Base-by-base conservation (phyloP, 2,797 vertebrate species). In the Lepidocolaptes lacrymiger region DNA sequence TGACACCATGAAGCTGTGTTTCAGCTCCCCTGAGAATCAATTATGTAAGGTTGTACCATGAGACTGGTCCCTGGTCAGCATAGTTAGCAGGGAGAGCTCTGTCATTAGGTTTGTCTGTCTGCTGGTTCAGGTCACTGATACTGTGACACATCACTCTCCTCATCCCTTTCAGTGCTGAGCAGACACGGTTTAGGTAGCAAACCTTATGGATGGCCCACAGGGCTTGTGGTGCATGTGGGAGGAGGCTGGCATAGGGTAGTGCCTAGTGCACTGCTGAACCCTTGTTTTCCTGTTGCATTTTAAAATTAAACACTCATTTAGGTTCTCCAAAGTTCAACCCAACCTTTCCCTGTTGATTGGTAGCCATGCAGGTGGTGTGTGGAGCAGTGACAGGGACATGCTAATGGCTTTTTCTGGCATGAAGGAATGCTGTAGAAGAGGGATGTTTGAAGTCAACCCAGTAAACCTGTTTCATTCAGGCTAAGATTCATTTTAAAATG, bases 191-290 rank as follows among this genome's bases (percentile, higher is more conserved):
- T 12, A 2, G 32, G 34, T 61, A 5, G 24, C 28, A 22, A 32
- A 22, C 17, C 14, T 27, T 61, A 2, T 0, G 14, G n/a, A 1
- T 14, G 26, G 26, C 52, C 64, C 64, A 0, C 36, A 14, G 55
- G 78, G 58, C 55, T 66, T 7, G 12, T 12, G 74, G 49, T 43
- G 43, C 17, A 3, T 18, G 2, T 21, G 54, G n/a, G 46, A 81
- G 39, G 71, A 3, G n/a, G 27, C 44, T 87, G 81, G 52, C 77
- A 43, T 24, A 27, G 78, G 14, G 26, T 28, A 4, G 17, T 41
- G 34, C 49, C 59, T 87, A 24, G 41, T 72, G 59, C 68, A 68
- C 64, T 22, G 4, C 2, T 39, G 46, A 84, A 61, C 28, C 55
- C 22, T 75, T 37, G 21, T 79, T 32, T 27, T 46, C 22, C 39